Evolutionary conservation across 1,140 invertebrate genomes (phyloP).

Genomic region (Bombus superbus): DNA sequence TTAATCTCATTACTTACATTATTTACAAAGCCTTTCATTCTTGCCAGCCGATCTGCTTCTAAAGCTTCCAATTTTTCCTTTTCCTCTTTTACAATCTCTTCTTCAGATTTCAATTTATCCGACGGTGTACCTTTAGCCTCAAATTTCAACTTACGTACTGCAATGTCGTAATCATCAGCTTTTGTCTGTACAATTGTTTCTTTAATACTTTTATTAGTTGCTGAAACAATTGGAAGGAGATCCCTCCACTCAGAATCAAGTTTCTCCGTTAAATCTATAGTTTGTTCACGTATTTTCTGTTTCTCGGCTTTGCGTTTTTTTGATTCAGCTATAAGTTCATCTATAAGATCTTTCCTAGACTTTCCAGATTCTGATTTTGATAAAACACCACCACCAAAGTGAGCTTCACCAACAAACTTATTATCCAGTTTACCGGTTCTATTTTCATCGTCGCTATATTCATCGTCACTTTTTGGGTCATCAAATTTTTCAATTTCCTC

Average conservation of each 20-base stretch:
- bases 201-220: constrained; percentile 80
- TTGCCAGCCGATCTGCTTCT: constrained; percentile 86
- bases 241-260: constrained; percentile 94
- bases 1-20: constrained; percentile 71
- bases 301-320: constrained; percentile 95
- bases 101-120: constrained; percentile 92
- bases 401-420: constrained; percentile 92
- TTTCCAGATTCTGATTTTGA: constrained; percentile 86
- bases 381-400: constrained; percentile 94
- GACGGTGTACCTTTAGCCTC: constrained; percentile 91
- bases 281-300: constrained; percentile 92
- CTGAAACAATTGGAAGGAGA: constrained; percentile 86
- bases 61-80: constrained; percentile 86
- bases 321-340: constrained; percentile 94
- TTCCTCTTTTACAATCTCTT: constrained; percentile 91
- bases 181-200: constrained; percentile 81
- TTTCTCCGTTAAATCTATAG: constrained; percentile 92
- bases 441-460: constrained; percentile 87
- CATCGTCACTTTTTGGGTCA: constrained; percentile 91
- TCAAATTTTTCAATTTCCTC: constrained; percentile 96
- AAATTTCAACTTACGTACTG: constrained; percentile 91
- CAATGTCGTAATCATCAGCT: constrained; percentile 92
- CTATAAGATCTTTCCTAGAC: constrained; percentile 93
- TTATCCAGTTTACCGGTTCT: constrained; percentile 85
- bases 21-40: constrained; percentile 88